Percentiles rank a stretch among this genome's conserved stretches.
Conservation (phyloP, 2,888 invertebrate genomes). For the Apamea epomidion region DNA sequence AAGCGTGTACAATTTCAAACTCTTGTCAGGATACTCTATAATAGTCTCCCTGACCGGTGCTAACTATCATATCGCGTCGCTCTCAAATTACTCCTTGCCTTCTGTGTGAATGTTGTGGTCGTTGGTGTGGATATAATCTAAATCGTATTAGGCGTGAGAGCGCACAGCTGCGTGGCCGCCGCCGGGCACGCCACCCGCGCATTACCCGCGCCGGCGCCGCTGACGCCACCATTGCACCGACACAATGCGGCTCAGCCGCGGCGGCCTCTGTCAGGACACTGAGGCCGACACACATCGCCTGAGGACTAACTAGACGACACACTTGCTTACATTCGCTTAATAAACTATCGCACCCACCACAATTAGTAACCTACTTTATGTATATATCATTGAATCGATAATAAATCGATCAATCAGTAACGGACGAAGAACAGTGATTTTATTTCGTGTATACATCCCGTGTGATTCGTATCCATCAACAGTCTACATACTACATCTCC, state of each 20-base stretch:
- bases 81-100: background rate
- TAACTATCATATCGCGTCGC: background rate
- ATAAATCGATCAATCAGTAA: no score
- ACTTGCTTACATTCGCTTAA: no score
- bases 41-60: no score
- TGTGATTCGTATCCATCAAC: no score
- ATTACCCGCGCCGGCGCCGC: constrained; percentile 37
- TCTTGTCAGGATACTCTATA: background rate
- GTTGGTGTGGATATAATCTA: constrained; percentile 43
- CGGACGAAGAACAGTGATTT: no score
- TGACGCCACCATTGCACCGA: constrained; percentile 6
- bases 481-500: no score
- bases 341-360: no score
- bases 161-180: constrained; percentile 38
- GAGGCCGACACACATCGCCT: background rate
- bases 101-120: constrained; percentile 8
- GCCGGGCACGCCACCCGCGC: constrained; percentile 54
- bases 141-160: constrained; percentile 61
- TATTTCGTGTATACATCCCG: no score
- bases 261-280: background rate
- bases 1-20: background rate
- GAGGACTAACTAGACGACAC: no score
- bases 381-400: no score
- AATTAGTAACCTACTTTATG: no score
- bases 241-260: constrained; percentile 2